Evolutionary conservation across 2,797 vertebrate species (phyloP).

Genomic region (Chaetodon trifasciatus): DNA sequence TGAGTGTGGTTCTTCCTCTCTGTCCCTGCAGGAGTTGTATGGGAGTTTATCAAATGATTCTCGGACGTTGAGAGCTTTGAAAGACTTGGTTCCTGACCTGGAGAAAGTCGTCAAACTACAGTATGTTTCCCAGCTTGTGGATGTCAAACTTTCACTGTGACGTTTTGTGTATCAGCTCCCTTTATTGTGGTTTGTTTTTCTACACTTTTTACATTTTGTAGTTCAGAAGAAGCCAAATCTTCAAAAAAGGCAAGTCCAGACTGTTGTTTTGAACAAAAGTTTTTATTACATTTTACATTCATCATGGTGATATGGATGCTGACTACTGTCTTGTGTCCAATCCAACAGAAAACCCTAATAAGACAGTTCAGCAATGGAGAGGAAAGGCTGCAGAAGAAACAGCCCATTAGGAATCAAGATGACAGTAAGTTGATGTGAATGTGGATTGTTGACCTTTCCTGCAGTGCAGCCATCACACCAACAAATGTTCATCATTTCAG

Average conservation of each 20-base stretch:
- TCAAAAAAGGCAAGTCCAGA: constrained; percentile 88
- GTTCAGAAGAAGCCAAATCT: constrained; percentile 92
- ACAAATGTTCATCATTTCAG: not conserved
- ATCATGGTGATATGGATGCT: constrained; percentile 11
- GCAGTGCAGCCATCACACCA: not conserved
- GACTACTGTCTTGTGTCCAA: constrained; percentile 23
- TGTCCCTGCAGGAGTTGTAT: constrained; percentile 90
- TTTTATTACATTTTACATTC: not conserved
- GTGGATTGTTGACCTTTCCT: not conserved
- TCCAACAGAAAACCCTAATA: constrained; percentile 93
- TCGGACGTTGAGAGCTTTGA: constrained; percentile 90
- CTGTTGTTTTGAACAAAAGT: not conserved
- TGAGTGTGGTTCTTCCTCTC: not conserved
- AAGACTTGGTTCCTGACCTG: constrained; percentile 93
- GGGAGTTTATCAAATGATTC: constrained; percentile 95
- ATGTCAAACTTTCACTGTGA: not conserved
- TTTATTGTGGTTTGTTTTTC: not conserved
- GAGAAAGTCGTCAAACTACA: constrained; percentile 95
- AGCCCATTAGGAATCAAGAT: constrained; percentile 93
- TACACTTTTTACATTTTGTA: constrained; percentile 75
- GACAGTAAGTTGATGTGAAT: constrained; percentile 88
- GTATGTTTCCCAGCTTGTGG: constrained; percentile 82
- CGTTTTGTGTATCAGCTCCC: not conserved
- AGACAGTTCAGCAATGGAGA: constrained; percentile 95
- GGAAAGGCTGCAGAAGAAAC: constrained; percentile 94